These are phyloP conservation scores for Cuculus canorus DNA, from an alignment of 2,797 vertebrate species.

Conservation along the genomic window DNA sequence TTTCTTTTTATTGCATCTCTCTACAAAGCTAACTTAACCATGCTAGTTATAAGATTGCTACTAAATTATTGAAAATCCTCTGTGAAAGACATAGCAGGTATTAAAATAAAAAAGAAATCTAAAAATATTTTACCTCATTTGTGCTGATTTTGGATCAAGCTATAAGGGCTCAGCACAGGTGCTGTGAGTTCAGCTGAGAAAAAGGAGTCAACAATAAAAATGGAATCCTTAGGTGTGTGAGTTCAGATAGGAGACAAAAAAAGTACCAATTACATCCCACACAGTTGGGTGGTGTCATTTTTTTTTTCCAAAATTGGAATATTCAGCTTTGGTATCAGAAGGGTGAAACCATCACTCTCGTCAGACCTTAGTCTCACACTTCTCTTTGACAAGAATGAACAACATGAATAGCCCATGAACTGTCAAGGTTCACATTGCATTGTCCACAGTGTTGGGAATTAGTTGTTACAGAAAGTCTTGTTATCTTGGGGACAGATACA, in stretches of 20 bases:
- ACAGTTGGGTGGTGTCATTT: not conserved
- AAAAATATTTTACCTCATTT: not conserved
- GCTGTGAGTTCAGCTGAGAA: not conserved
- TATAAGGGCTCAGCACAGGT: not conserved
- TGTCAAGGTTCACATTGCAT: not conserved
- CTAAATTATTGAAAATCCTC: not conserved
- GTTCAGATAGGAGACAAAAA: constrained; percentile 2
- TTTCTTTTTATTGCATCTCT: not conserved
- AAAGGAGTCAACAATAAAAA: not conserved
- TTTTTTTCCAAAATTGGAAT: not conserved
- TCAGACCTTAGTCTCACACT: not conserved
- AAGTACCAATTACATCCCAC: not conserved
- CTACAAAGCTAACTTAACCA: not conserved
- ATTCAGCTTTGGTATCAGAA: not conserved
- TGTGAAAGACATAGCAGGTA: not conserved
- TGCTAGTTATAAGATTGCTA: not conserved
- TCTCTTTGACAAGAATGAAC: not conserved
- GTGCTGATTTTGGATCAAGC: not conserved
- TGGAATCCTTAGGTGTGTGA: not conserved
- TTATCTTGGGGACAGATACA: not conserved
- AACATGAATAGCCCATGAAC: not conserved
- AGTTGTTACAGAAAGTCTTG: not conserved
- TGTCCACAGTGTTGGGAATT: not conserved
- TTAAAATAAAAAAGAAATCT: not conserved
- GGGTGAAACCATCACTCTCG: not conserved